Conservation (phyloP, 2,113 vertebrate genomes). For the Henicopernis longicauda region DNA sequence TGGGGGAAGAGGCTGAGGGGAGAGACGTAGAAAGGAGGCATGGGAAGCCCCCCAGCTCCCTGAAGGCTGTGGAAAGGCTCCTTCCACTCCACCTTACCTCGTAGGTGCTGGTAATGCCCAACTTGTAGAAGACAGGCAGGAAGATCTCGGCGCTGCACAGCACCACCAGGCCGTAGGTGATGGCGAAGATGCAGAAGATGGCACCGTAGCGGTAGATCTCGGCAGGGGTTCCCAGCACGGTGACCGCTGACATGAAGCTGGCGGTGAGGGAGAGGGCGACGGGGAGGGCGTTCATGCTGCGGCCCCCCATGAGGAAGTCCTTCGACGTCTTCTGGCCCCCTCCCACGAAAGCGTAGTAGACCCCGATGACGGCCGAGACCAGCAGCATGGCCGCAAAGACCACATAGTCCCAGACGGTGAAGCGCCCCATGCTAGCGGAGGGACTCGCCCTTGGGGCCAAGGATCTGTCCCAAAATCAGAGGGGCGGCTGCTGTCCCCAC, state of each 20-base stretch:
- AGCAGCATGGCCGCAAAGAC: slow-evolving; percentile 87
- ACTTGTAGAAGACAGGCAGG: slow-evolving; percentile 90
- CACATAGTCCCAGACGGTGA: slow-evolving; percentile 85
- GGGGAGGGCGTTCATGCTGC: slow-evolving; percentile 81
- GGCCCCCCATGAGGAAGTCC: slow-evolving; percentile 88
- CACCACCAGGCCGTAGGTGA: slow-evolving; percentile 80
- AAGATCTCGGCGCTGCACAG: slow-evolving; percentile 85
- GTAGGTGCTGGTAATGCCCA: slow-evolving; percentile 90
- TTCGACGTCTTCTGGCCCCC: slow-evolving; percentile 71
- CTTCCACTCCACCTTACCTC: slow-evolving; percentile 68
- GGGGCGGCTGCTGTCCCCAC: neutral
- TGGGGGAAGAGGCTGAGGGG: neutral
- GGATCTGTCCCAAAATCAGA: neutral
- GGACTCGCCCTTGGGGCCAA: neutral
- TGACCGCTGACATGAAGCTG: slow-evolving; percentile 97
- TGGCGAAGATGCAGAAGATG: slow-evolving; percentile 73
- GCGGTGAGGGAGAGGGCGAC: slow-evolving; percentile 90
- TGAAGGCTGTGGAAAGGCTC: neutral
- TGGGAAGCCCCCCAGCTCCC: neutral
- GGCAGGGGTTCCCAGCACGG: slow-evolving; percentile 84
- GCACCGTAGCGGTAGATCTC: slow-evolving; percentile 89
- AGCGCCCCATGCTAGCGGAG: slow-evolving; percentile 39
- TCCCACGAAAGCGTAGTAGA: slow-evolving; percentile 84
- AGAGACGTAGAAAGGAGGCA: neutral
- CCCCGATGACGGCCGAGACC: slow-evolving; percentile 83